phyloP scores from a whole-genome alignment of 2,113 vertebrate species.

The Neotoma lepida region DNA sequence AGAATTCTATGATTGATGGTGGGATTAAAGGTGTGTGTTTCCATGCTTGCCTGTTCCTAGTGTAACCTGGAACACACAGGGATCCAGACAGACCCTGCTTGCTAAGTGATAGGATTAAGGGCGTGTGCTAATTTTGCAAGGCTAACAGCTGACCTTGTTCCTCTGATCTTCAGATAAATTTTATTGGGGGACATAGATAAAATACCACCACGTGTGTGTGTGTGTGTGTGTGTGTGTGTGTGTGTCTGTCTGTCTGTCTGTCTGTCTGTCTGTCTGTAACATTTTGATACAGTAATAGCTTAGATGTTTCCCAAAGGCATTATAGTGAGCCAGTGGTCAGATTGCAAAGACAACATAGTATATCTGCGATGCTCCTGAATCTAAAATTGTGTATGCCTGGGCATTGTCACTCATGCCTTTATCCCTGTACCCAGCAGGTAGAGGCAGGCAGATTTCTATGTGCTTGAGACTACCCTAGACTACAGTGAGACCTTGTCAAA shows the following conservation, averaged over 20 bases:
- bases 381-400: neutral
- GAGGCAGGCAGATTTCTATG: neutral
- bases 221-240: too few relatives aligned
- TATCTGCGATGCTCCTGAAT: neutral
- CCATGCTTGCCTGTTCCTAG: too few relatives aligned
- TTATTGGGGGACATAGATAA: too few relatives aligned
- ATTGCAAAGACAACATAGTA: neutral
- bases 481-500: neutral
- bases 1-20: too few relatives aligned
- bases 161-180: too few relatives aligned
- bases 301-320: neutral
- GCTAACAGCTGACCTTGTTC: too few relatives aligned
- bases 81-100: too few relatives aligned
- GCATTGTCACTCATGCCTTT: neutral
- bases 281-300: neutral
- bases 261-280: neutral
- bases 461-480: neutral
- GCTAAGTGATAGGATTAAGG: too few relatives aligned
- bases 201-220: too few relatives aligned
- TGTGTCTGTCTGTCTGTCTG: neutral
- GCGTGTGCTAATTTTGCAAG: too few relatives aligned
- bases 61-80: too few relatives aligned
- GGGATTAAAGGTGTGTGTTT: too few relatives aligned
- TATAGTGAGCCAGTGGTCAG: neutral
- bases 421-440: neutral